Percentiles rank a stretch among this genome's conserved stretches.
phyloP scores from a whole-genome alignment of 2,888 invertebrate genomes.

The Strigamia crassipes region DNA sequence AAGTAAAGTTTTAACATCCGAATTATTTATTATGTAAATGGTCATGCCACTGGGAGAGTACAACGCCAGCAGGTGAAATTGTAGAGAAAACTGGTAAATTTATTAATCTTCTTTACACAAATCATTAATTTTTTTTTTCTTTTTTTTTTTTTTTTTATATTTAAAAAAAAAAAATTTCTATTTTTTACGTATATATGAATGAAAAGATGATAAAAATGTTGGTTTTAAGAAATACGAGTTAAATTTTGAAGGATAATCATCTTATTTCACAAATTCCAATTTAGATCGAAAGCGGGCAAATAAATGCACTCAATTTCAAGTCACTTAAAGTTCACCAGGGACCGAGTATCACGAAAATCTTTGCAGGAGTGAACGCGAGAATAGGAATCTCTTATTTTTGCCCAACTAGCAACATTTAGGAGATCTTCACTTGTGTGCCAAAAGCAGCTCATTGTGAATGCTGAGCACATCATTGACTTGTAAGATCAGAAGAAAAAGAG shows the following conservation, averaged over 20 bases:
- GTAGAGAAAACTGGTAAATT: neutral
- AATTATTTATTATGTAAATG: too few species aligned
- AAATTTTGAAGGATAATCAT: conserved; percentile 19
- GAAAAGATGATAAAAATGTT: neutral
- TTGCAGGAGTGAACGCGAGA: conserved; percentile 24
- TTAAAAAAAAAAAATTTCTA: too few species aligned
- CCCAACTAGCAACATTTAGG: conserved; percentile 40
- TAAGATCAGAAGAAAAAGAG: conserved; percentile 18
- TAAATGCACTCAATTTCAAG: conserved; percentile 40
- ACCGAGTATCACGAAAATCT: conserved; percentile 31
- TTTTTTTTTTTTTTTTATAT: neutral
- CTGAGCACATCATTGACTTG: conserved; percentile 42
- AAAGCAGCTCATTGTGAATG: conserved; percentile 42
- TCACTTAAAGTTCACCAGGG: conserved; percentile 42
- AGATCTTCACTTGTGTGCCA: conserved; percentile 39
- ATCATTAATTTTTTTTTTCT: neutral
- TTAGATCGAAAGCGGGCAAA: conserved; percentile 32
- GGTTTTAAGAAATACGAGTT: neutral
- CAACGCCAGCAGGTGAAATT: neutral
- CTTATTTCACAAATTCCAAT: conserved; percentile 20
- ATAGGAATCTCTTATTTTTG: conserved; percentile 33
- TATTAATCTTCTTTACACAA: neutral
- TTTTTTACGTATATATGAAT: neutral
- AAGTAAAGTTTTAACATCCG: too few species aligned
- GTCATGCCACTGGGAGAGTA: neutral